Conservation (phyloP, 2,888 invertebrate genomes). For the Catocala sponsa region DNA sequence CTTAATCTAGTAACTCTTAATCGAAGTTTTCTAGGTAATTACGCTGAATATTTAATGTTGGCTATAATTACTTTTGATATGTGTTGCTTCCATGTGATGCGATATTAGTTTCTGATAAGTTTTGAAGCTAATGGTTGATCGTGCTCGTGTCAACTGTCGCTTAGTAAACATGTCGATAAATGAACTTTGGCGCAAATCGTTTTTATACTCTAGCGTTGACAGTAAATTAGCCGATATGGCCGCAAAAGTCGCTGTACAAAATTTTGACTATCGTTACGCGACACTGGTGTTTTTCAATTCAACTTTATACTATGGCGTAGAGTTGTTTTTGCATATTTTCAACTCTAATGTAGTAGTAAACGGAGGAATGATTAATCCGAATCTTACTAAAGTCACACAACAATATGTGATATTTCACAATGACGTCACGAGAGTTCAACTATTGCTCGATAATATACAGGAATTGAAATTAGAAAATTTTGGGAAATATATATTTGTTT, state of each 20-base stretch:
- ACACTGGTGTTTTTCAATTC: slow-evolving; percentile 72
- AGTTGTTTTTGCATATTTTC: slow-evolving; percentile 64
- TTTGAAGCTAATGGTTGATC: not conserved
- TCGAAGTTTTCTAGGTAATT: too few species aligned
- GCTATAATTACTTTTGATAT: too few species aligned
- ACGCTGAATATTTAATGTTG: too few species aligned
- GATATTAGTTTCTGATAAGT: slow-evolving; percentile 49
- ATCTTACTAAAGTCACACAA: slow-evolving; percentile 43
- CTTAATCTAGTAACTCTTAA: too few species aligned
- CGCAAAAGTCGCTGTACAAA: slow-evolving; percentile 65
- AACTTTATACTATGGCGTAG: slow-evolving; percentile 58
- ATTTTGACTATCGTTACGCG: slow-evolving; percentile 70
- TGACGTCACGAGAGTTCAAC: slow-evolving; percentile 53
- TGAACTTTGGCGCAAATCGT: too few species aligned
- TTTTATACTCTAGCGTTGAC: not conserved
- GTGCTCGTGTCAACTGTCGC: too few species aligned
- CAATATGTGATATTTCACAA: slow-evolving; percentile 71
- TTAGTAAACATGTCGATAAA: too few species aligned
- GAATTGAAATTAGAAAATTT: slow-evolving; percentile 66
- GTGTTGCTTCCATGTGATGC: not conserved
- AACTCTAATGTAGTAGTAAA: slow-evolving; percentile 62
- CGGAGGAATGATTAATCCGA: slow-evolving; percentile 52
- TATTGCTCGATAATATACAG: slow-evolving; percentile 60
- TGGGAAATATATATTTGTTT: slow-evolving; percentile 71
- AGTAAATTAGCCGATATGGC: slow-evolving; percentile 62